Conservation (phyloP, 2,888 invertebrate species). For the Leptinotarsa rubiginosa region DNA sequence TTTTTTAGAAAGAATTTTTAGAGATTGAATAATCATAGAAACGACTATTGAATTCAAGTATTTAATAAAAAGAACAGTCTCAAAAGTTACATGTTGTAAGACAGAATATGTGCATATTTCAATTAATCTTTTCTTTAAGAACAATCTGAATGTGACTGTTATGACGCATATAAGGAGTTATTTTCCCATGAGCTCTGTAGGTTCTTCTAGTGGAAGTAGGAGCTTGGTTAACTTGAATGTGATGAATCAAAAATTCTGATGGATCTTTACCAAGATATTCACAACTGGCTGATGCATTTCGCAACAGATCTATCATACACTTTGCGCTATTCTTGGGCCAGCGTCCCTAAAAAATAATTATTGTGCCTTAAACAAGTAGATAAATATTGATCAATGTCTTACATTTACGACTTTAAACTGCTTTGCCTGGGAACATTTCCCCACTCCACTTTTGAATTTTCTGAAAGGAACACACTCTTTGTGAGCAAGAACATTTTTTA, state of each 20-base stretch:
- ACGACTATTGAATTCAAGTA: background rate
- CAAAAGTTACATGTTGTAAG: background rate
- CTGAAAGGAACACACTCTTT: slow-evolving; percentile 87
- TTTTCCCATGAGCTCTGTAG: slow-evolving; percentile 86
- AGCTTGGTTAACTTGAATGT: slow-evolving; percentile 84
- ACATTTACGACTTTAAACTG: slow-evolving; percentile 78
- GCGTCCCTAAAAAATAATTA: slow-evolving; percentile 67
- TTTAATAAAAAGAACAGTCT: background rate
- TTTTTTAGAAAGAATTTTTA: too few relatives aligned
- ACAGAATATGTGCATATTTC: background rate
- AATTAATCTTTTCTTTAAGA: slow-evolving; percentile 72
- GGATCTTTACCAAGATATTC: slow-evolving; percentile 83
- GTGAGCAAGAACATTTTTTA: slow-evolving; percentile 81
- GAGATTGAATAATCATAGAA: too few relatives aligned
- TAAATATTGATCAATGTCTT: slow-evolving; percentile 39
- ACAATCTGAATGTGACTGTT: slow-evolving; percentile 87
- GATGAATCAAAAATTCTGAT: slow-evolving; percentile 81
- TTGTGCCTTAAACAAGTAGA: background rate
- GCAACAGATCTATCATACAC: slow-evolving; percentile 80
- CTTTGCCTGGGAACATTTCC: slow-evolving; percentile 83
- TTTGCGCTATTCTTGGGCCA: slow-evolving; percentile 88
- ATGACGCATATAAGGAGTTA: slow-evolving; percentile 86
- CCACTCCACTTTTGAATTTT: slow-evolving; percentile 81
- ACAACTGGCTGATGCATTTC: slow-evolving; percentile 86
- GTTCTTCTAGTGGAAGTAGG: slow-evolving; percentile 83